Conservation (phyloP, 2,888 invertebrate genomes). For the Apeira syringaria region DNA sequence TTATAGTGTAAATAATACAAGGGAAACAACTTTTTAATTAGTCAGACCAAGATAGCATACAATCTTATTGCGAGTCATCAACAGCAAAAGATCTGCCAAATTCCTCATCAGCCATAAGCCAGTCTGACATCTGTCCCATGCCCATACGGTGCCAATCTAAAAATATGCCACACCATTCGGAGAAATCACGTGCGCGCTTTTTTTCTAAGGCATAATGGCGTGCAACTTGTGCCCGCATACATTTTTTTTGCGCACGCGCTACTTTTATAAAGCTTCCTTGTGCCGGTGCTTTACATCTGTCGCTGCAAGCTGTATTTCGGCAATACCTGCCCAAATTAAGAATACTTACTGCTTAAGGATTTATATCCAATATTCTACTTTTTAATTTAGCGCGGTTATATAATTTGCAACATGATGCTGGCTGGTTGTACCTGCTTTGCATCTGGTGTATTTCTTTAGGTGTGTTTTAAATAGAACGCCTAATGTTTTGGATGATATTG, state of each 20-base stretch:
- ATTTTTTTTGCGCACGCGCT: constrained; percentile 76
- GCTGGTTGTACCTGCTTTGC: constrained; percentile 68
- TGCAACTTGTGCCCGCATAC: constrained; percentile 79
- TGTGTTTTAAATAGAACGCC: constrained; percentile 62
- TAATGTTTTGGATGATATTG: constrained; percentile 36
- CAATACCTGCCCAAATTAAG: constrained; percentile 42
- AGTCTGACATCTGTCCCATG: constrained; percentile 18
- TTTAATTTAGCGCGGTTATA: constrained; percentile 41
- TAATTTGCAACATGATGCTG: constrained; percentile 79
- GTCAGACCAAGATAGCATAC: too few relatives aligned
- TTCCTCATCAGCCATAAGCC: constrained; percentile 6
- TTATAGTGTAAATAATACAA: too few relatives aligned
- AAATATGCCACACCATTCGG: constrained; percentile 60
- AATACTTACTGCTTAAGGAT: constrained; percentile 15
- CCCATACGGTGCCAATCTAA: constrained; percentile 32
- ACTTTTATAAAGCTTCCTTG: constrained; percentile 69
- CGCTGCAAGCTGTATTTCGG: constrained; percentile 75
- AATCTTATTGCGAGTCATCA: too few relatives aligned
- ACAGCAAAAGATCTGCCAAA: constrained; percentile 4
- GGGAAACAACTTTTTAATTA: too few relatives aligned
- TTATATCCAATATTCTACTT: constrained; percentile 9
- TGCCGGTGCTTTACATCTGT: constrained; percentile 70
- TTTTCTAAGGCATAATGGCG: constrained; percentile 55
- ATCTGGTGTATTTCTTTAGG: constrained; percentile 71
- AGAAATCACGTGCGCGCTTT: constrained; percentile 65